phyloP scores from a whole-genome alignment of 2,113 vertebrate genomes.

The Fulmarus glacialis region DNA sequence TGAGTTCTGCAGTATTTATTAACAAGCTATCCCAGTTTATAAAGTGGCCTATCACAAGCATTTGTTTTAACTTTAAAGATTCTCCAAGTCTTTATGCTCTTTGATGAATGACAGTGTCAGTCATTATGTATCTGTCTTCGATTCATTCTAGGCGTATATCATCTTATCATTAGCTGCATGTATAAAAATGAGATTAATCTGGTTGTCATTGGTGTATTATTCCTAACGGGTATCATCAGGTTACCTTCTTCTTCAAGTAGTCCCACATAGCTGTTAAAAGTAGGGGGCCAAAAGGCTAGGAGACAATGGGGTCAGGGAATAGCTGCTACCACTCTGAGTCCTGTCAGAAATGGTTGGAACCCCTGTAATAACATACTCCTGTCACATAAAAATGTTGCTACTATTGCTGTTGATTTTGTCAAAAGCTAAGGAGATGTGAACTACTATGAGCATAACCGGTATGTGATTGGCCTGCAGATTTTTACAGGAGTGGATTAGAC shows the following conservation, averaged over 20 bases:
- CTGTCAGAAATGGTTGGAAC: not conserved
- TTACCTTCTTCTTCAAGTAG: not conserved
- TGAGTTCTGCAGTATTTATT: not conserved
- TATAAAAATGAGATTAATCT: not conserved
- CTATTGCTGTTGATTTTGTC: not conserved
- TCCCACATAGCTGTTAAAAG: not conserved
- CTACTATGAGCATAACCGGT: fast-evolving
- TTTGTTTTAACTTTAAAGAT: not conserved
- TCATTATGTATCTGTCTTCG: not conserved
- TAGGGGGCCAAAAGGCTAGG: not conserved
- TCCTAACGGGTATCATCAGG: not conserved
- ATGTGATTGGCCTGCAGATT: not conserved
- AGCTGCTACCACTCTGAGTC: not conserved
- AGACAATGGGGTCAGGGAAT: not conserved
- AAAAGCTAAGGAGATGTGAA: not conserved
- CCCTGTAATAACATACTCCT: not conserved
- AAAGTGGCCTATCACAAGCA: not conserved
- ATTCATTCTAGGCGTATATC: not conserved
- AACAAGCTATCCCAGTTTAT: not conserved
- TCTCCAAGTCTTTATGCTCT: not conserved
- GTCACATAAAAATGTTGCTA: not conserved
- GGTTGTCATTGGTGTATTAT: not conserved
- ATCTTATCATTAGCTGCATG: not conserved
- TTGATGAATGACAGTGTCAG: not conserved
- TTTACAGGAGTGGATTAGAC: not conserved